Evolutionary conservation across 2,888 invertebrate species (phyloP).

Genomic region (Drosophila glabriapex): DNA sequence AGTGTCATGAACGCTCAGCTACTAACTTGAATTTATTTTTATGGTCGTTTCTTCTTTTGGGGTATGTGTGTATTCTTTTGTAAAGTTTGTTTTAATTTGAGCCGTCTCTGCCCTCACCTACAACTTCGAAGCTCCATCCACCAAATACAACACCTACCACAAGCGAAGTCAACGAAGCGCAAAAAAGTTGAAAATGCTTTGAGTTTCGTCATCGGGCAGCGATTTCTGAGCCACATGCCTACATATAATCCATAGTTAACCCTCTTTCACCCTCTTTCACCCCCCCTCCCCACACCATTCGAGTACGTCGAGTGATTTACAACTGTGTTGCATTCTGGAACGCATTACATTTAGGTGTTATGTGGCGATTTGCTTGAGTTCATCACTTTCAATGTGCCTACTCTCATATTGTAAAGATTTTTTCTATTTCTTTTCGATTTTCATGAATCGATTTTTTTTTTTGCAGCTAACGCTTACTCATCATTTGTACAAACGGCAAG

Average conservation of each 20-base stretch:
- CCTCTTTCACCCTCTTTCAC: not conserved
- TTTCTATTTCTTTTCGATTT: conserved; percentile 8
- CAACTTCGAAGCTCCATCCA: conserved; percentile 23
- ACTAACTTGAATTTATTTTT: conserved; percentile 68
- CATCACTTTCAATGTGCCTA: conserved; percentile 37
- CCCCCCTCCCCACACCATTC: not conserved
- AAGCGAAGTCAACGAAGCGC: conserved; percentile 78
- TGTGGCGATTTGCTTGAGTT: conserved; percentile 32
- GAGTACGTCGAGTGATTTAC: conserved; percentile 63
- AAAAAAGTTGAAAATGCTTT: conserved; percentile 79
- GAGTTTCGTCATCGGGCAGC: conserved; percentile 78
- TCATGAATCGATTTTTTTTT: conserved; percentile 38
- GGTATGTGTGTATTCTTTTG: conserved; percentile 37
- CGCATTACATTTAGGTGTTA: conserved; percentile 63
- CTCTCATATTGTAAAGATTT: not conserved
- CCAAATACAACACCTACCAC: conserved; percentile 62
- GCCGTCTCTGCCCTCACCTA: conserved; percentile 28
- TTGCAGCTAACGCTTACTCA: conserved; percentile 70
- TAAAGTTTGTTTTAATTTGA: conserved; percentile 74
- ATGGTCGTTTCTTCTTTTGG: conserved; percentile 30
- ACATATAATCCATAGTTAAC: conserved; percentile 30
- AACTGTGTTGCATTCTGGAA: conserved; percentile 51
- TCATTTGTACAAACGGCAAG: conserved; percentile 52
- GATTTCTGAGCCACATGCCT: conserved; percentile 35
- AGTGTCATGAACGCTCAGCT: conserved; percentile 74